Percentiles rank a stretch among this genome's conserved stretches.
Evolutionary conservation across 2,113 vertebrate genomes (phyloP).

Genomic region (Paramisgurnus dabryanus): DNA sequence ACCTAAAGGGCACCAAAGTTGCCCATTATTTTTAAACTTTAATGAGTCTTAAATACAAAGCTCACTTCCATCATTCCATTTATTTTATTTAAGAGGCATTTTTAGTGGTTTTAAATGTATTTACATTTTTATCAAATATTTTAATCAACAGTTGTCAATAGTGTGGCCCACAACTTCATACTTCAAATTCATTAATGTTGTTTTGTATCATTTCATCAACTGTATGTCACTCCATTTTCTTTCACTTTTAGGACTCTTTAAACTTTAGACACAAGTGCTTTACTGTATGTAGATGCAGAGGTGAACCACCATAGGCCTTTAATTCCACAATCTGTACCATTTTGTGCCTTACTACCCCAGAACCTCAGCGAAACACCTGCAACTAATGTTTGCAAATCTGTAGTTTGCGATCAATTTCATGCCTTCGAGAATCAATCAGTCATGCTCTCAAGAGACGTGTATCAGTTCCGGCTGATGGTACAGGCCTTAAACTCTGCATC

Average conservation of each 20-base stretch:
- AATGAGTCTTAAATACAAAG: constrained; percentile 46
- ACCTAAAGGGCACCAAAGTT: constrained; percentile 5
- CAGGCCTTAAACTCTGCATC: constrained; percentile 26
- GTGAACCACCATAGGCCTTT: constrained; percentile 10
- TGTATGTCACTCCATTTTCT: neutral
- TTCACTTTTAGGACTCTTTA: constrained; percentile 5
- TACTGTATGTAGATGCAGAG: constrained; percentile 23
- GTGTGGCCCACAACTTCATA: neutral
- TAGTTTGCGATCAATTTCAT: constrained; percentile 18
- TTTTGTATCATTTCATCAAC: neutral
- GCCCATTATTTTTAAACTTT: constrained; percentile 24
- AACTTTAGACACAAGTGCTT: constrained; percentile 9
- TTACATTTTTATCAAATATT: constrained; percentile 5
- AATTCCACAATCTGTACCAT: constrained; percentile 8
- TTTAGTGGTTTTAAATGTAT: constrained; percentile 32
- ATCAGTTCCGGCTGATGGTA: constrained; percentile 13
- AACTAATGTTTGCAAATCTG: constrained; percentile 11
- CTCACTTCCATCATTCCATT: constrained; percentile 63
- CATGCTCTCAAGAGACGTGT: neutral
- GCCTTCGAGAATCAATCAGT: neutral
- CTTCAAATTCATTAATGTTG: too few relatives aligned
- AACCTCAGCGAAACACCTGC: constrained; percentile 8
- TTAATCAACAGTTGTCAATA: constrained; percentile 6
- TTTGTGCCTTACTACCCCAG: constrained; percentile 26
- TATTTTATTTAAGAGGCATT: constrained; percentile 55